These are phyloP conservation scores for Shinisaurus crocodilurus DNA, from an alignment of 2,113 vertebrate species.

Conservation along the genomic window DNA sequence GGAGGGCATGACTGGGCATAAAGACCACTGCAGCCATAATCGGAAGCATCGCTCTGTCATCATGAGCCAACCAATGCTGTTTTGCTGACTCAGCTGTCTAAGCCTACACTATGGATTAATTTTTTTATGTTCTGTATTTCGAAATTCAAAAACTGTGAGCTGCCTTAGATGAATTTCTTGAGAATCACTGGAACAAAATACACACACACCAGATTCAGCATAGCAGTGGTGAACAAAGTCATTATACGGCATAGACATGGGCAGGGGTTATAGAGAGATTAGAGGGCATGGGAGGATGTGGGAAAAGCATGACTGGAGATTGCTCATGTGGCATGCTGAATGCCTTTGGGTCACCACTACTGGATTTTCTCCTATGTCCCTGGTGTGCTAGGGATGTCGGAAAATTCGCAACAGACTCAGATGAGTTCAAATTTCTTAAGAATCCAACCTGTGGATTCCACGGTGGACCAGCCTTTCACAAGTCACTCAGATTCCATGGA, in stretches of 20 bases:
- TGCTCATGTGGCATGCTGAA: background rate
- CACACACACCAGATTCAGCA: background rate
- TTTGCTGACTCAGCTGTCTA: background rate
- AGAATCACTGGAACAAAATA: background rate
- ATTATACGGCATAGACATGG: background rate
- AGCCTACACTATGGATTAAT: background rate
- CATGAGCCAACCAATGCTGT: background rate
- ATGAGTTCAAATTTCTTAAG: too few species aligned
- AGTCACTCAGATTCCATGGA: too few species aligned
- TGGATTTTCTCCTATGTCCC: background rate
- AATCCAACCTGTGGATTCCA: too few species aligned
- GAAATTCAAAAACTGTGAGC: background rate
- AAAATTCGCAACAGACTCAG: too few species aligned
- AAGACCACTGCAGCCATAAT: background rate
- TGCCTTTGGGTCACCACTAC: background rate
- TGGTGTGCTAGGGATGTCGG: too few species aligned
- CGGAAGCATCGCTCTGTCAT: background rate
- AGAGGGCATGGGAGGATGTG: background rate
- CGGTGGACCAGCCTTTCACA: too few species aligned
- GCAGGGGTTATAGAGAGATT: background rate
- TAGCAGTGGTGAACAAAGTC: background rate
- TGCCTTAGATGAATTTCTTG: background rate
- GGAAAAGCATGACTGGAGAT: background rate
- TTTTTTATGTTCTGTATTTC: background rate
- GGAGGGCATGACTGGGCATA: background rate